These are phyloP conservation scores for Agonopterix arenella DNA, from an alignment of 2,888 invertebrate species.

Conservation along the genomic window DNA sequence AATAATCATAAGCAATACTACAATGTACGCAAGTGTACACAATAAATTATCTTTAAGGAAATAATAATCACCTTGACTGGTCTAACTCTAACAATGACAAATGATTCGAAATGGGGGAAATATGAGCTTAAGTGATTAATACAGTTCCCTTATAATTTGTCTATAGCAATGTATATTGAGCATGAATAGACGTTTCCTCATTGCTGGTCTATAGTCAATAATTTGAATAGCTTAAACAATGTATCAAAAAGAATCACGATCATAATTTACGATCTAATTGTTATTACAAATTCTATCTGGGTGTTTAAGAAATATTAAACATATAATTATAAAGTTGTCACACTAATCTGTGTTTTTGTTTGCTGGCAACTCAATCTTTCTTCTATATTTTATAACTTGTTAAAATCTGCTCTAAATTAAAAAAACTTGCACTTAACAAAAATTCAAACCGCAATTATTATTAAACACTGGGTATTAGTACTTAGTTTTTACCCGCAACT, in stretches of 20 bases:
- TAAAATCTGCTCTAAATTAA: too few species aligned
- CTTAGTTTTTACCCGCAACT: too few species aligned
- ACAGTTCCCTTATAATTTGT: slow-evolving; percentile 8
- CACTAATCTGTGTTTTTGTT: too few species aligned
- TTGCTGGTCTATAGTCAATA: slow-evolving; percentile 10
- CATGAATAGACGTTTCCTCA: slow-evolving; percentile 22
- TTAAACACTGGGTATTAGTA: too few species aligned
- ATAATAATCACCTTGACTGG: slow-evolving; percentile 36
- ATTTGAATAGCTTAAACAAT: not conserved
- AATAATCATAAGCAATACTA: slow-evolving; percentile 10
- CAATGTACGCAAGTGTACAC: slow-evolving; percentile 14
- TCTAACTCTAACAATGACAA: slow-evolving; percentile 34
- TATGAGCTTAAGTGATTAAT: slow-evolving; percentile 31
- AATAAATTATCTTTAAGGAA: slow-evolving; percentile 39
- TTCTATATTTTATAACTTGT: too few species aligned
- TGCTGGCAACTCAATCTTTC: too few species aligned
- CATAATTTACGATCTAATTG: too few species aligned
- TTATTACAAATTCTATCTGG: too few species aligned
- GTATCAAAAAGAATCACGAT: not conserved
- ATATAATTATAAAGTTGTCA: too few species aligned
- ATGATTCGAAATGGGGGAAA: slow-evolving; percentile 30
- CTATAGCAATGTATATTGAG: not conserved
- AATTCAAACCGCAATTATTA: too few species aligned
- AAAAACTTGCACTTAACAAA: too few species aligned
- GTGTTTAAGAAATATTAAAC: too few species aligned